A percentile compares a stretch with the other conserved stretches of the same genome.
Conservation (phyloP, 2,113 vertebrate genomes). For the Onychostruthus taczanowskii region DNA sequence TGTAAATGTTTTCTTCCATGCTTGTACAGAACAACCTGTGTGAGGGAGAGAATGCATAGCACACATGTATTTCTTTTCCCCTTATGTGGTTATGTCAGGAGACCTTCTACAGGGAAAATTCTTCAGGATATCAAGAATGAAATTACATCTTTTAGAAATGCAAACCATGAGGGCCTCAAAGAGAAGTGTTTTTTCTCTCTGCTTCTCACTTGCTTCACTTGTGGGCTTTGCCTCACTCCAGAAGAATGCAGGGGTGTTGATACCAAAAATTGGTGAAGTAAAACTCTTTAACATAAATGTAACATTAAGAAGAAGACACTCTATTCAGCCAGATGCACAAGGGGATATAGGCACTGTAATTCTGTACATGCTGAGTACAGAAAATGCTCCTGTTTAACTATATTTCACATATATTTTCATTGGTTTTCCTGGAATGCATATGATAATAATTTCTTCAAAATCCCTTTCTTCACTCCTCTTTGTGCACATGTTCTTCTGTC, state of each 20-base stretch:
- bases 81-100: not conserved
- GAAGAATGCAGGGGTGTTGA: not conserved
- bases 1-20: not conserved
- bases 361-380: not conserved
- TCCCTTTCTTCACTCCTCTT: not conserved
- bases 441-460: not conserved
- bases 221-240: not conserved
- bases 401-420: not conserved
- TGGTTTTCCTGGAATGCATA: not conserved
- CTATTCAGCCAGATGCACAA: not conserved
- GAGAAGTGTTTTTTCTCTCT: not conserved
- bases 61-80: not conserved
- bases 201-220: not conserved
- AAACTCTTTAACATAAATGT: not conserved
- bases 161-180: not conserved
- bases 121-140: not conserved
- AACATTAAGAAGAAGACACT: not conserved
- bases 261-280: not conserved
- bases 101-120: not conserved
- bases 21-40: not conserved
- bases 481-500: not conserved
- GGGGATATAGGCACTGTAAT: not conserved
- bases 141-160: not conserved
- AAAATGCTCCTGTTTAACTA: not conserved
- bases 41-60: accelerated